Percentiles rank a stretch among this genome's conserved stretches.
These are phyloP conservation scores for Podargus strigoides DNA, from an alignment of 2,797 vertebrate genomes.

Conservation along the genomic window DNA sequence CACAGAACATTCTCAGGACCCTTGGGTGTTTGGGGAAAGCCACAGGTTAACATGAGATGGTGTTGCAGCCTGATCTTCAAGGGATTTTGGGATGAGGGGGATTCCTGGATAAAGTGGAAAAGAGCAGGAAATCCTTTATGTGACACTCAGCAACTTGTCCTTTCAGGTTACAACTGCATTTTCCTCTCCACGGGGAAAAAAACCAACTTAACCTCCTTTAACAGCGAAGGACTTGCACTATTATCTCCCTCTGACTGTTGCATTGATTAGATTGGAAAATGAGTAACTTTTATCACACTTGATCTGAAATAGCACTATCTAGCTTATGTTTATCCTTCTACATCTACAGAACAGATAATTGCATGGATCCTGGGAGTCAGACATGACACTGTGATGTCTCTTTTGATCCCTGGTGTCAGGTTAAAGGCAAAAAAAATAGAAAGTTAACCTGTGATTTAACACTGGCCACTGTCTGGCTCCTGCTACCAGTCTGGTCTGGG, in stretches of 20 bases:
- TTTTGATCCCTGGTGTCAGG: constrained; percentile 22
- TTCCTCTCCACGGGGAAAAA: not conserved
- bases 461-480: not conserved
- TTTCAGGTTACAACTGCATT: not conserved
- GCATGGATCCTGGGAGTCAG: not conserved
- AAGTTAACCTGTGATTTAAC: constrained; percentile 21
- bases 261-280: constrained; percentile 55
- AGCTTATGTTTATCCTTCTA: constrained; percentile 6
- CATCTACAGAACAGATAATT: constrained; percentile 15
- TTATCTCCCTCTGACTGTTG: not conserved
- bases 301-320: constrained; percentile 29
- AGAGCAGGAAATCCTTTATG: not conserved
- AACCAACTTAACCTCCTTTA: not conserved
- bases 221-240: not conserved
- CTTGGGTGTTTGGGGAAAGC: not conserved
- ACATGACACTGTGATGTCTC: not conserved
- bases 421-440: not conserved
- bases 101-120: not conserved
- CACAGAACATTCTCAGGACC: not conserved
- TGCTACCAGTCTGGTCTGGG: not conserved
- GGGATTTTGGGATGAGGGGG: not conserved
- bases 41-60: not conserved
- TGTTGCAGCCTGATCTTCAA: not conserved
- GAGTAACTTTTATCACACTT: constrained; percentile 52
- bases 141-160: not conserved